A percentile compares a stretch with the other conserved stretches of the same genome.
Evolutionary conservation across 2,888 invertebrate species (phyloP).

Genomic region (Zonitis immaculata): DNA sequence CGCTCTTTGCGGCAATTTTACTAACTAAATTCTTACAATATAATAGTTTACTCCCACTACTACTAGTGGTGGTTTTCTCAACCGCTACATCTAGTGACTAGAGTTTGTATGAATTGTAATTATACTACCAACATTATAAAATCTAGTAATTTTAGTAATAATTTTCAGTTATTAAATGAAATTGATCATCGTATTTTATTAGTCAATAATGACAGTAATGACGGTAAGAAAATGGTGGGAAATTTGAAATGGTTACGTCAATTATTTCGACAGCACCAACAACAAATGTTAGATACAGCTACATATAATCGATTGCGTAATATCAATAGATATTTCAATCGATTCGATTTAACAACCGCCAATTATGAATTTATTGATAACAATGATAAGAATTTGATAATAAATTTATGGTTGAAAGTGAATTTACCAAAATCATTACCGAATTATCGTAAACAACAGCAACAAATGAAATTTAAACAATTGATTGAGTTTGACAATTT

Average conservation of each 20-base stretch:
- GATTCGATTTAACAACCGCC: conserved; percentile 49
- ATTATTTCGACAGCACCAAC: conserved; percentile 47
- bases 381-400: conserved; percentile 42
- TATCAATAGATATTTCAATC: conserved; percentile 48
- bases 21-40: too few species aligned
- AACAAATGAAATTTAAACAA: neutral
- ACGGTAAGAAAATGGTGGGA: conserved; percentile 25
- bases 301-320: conserved; percentile 51
- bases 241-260: conserved; percentile 41
- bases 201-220: conserved; percentile 27
- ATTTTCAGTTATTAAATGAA: conserved; percentile 34
- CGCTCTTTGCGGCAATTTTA: too few species aligned
- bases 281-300: conserved; percentile 49
- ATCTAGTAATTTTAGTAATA: too few species aligned
- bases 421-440: conserved; percentile 45
- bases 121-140: too few species aligned
- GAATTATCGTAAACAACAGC: conserved; percentile 40
- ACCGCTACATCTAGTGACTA: too few species aligned
- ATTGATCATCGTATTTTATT: conserved; percentile 39
- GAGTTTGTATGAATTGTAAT: too few species aligned
- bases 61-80: too few species aligned
- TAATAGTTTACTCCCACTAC: too few species aligned
- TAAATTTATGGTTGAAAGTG: conserved; percentile 51
- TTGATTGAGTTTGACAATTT: conserved; percentile 47
- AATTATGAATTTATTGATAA: conserved; percentile 40